phyloP scores from a whole-genome alignment of 2,797 vertebrate genomes.

The Pantherophis alleghaniensis region DNA sequence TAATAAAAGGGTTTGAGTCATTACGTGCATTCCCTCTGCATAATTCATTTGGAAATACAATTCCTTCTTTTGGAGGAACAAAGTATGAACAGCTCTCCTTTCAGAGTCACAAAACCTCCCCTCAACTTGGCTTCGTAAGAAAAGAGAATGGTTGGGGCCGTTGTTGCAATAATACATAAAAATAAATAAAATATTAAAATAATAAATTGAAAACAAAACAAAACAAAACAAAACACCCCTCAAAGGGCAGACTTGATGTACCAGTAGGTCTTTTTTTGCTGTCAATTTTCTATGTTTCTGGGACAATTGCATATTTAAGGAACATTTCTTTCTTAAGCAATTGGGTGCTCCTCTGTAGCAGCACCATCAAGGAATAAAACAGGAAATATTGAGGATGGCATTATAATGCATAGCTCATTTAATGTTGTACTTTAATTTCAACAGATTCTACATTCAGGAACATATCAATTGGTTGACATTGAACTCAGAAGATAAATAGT shows the following conservation, averaged over 20 bases:
- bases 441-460: neutral
- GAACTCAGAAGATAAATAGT: neutral
- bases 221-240: neutral
- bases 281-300: neutral
- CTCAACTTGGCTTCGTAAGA: neutral
- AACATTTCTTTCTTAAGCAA: neutral
- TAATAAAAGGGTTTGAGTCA: neutral
- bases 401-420: neutral
- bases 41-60: conserved; percentile 24
- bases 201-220: neutral
- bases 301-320: neutral
- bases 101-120: neutral
- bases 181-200: neutral
- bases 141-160: neutral
- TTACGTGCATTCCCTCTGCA: neutral
- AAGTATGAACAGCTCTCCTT: neutral
- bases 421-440: neutral
- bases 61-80: neutral
- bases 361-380: neutral
- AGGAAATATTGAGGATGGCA: neutral
- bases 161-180: neutral
- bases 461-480: neutral
- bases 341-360: neutral
- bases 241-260: neutral
- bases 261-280: neutral